Evolutionary conservation across 2,888 invertebrate genomes (phyloP).

Genomic region (Eristalinus sepulchralis): DNA sequence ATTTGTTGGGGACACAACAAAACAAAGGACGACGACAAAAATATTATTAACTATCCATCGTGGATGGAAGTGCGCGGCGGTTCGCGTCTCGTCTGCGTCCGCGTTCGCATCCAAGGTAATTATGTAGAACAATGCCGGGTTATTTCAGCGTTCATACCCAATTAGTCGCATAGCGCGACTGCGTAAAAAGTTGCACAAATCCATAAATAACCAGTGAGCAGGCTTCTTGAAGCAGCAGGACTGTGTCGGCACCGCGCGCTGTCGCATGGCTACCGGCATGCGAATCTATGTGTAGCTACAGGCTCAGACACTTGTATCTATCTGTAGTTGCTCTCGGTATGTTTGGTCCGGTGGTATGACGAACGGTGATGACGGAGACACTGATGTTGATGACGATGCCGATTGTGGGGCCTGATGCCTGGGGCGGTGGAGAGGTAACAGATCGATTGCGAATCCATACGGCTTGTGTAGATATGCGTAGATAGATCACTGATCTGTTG

Average conservation of each 20-base stretch:
- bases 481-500: slow-evolving; percentile 34
- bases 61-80: slow-evolving; percentile 35
- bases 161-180: slow-evolving; percentile 81
- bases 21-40: slow-evolving; percentile 48
- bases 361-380: slow-evolving; percentile 57
- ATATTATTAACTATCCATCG: slow-evolving; percentile 69
- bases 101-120: slow-evolving; percentile 76
- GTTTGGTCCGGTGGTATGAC: slow-evolving; percentile 59
- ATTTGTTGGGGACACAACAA: slow-evolving; percentile 63
- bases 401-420: slow-evolving; percentile 17
- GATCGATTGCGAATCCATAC: slow-evolving; percentile 67
- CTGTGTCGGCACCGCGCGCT: slow-evolving; percentile 67
- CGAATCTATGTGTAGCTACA: slow-evolving; percentile 68
- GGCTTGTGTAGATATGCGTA: slow-evolving; percentile 42
- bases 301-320: slow-evolving; percentile 73
- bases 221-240: slow-evolving; percentile 63
- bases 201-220: slow-evolving; percentile 78
- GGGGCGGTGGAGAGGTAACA: slow-evolving; percentile 16
- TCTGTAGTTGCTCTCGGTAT: slow-evolving; percentile 71
- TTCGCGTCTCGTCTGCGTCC: slow-evolving; percentile 56
- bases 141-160: slow-evolving; percentile 78
- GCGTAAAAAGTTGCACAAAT: slow-evolving; percentile 80
- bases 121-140: slow-evolving; percentile 79
- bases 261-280: slow-evolving; percentile 66
- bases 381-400: slow-evolving; percentile 52